Base-by-base conservation (phyloP, 2,888 invertebrate genomes). In the Automeris io region DNA sequence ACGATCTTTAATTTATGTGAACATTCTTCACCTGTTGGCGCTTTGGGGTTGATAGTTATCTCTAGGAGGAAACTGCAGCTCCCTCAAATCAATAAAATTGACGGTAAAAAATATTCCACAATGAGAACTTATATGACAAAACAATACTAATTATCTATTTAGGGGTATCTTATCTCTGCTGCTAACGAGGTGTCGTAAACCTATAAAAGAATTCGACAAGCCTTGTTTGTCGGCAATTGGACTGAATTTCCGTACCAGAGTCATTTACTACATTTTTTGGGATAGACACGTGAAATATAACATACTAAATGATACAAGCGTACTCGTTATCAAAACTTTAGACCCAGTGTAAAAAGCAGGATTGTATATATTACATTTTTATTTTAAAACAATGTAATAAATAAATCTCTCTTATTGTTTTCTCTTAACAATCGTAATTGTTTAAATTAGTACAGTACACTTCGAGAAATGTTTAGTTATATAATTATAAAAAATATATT, bases 61-160 rank as follows among this genome's bases (percentile, higher is more conserved):
- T 54, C 39, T 33, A 32, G 46, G 46, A 46, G 46, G 49, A 50
- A 43, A 11, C 16, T 19, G 42, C 47, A 26, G 42, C 43, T 43
- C 47, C 36, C 43, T 39, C 45, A 47, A 16, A 29, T 45, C 58
- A 51, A 53, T 61, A 60, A 58, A 60, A 50, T 39, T 47, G 43
- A 42, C 45, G 42, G 42, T 31, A 33, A 55, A 60, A 63, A 61
- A 58, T 42, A 51, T 49, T 46, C 47, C 41, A 57, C 51, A 54
- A 61, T 57, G 46, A 44, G 24, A 40, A 41, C 41, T 49, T 43
- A 50, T 58, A 56, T 59, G 41, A 49, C 51, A 57, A 61, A 71
- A 83, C 82, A 83, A 82, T 79, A 73, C 74, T 82, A 83, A 85
- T 86, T 75, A 79, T 73, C 74, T 76, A 80, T 72, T 85, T 81